Conservation (phyloP, 2,113 vertebrate species). For the Butorides virescens region DNA sequence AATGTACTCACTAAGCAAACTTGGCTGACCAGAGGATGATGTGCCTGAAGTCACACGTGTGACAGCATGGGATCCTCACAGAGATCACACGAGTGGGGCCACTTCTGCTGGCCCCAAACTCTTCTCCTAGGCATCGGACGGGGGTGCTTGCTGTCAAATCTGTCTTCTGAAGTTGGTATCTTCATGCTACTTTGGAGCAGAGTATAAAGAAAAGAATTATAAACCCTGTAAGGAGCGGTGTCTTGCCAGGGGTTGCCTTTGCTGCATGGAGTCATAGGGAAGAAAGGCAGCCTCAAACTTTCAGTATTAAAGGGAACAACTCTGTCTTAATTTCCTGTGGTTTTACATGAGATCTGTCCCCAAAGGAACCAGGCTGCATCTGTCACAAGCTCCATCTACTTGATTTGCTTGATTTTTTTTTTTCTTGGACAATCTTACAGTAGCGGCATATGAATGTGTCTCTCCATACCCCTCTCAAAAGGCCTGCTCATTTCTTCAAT, state of each 20-base stretch:
- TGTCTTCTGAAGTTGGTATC: neutral
- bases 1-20: neutral
- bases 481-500: neutral
- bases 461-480: neutral
- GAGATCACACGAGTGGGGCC: neutral
- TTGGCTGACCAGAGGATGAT: neutral
- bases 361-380: neutral
- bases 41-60: neutral
- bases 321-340: slow-evolving; percentile 28
- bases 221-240: neutral
- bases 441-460: neutral
- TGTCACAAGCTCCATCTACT: neutral
- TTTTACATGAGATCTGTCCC: slow-evolving; percentile 9
- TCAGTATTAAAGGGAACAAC: slow-evolving; percentile 11
- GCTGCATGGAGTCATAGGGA: neutral
- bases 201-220: neutral
- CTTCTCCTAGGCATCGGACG: neutral
- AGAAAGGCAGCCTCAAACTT: neutral
- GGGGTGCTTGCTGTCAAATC: neutral
- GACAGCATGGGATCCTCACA: neutral
- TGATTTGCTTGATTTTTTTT: neutral
- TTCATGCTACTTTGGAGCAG: neutral
- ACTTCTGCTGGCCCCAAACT: neutral
- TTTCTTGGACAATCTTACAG: neutral
- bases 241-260: neutral